Conservation (phyloP, 2,797 vertebrate genomes). For the Tenualosa thibaudeaui region DNA sequence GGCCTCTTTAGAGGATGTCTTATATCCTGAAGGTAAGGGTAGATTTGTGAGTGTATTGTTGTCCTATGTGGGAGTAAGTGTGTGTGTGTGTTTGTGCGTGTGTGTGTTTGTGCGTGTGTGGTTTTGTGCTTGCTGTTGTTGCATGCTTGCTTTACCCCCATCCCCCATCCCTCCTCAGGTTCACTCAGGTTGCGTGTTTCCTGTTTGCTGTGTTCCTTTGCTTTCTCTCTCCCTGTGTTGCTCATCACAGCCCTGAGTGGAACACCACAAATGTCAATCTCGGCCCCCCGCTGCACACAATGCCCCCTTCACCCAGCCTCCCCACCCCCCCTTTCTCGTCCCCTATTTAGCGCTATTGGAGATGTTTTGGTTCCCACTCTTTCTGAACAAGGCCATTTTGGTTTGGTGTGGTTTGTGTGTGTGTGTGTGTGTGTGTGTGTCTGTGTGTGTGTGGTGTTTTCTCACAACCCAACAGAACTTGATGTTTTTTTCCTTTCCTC, state of each 20-base stretch:
- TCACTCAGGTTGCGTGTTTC: background rate
- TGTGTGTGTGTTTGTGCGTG: slow-evolving; percentile 34
- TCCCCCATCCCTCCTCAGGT: background rate
- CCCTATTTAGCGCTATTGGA: background rate
- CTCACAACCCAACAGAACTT: background rate
- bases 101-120: slow-evolving; percentile 22
- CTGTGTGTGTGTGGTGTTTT: background rate
- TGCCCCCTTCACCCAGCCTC: background rate
- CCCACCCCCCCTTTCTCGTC: background rate
- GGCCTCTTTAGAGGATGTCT: slow-evolving; percentile 98
- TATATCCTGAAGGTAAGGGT: slow-evolving; percentile 99
- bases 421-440: background rate
- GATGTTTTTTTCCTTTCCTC: background rate
- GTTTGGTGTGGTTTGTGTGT: background rate
- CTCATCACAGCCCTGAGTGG: background rate
- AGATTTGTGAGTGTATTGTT: slow-evolving; percentile 64
- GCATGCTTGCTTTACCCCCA: slow-evolving; percentile 42
- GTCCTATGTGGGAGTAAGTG: slow-evolving; percentile 46
- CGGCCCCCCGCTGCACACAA: background rate
- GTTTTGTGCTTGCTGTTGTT: slow-evolving; percentile 19
- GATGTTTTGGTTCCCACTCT: slow-evolving; percentile 3
- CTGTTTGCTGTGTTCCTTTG: slow-evolving; percentile 3
- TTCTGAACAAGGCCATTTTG: background rate
- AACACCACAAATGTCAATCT: slow-evolving; percentile 22
- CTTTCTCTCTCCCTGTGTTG: background rate